phyloP scores from a whole-genome alignment of 2,797 vertebrate species.

The Threskiornis aethiopicus region DNA sequence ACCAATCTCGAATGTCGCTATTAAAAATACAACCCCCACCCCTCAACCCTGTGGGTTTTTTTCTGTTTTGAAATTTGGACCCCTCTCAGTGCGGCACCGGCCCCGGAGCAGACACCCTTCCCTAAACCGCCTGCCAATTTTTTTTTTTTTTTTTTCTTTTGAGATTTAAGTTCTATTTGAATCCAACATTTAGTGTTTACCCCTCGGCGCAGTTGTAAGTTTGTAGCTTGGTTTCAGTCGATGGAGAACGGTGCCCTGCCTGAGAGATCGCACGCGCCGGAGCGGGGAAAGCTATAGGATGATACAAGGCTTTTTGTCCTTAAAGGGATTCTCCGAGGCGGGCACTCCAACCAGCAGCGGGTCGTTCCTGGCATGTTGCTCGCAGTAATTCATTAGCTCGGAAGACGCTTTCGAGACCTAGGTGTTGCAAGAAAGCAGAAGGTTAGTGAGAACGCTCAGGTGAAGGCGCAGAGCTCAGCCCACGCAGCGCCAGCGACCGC shows the following conservation, averaged over 20 bases:
- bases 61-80: neutral
- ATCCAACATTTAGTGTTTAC: neutral
- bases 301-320: conserved; percentile 97
- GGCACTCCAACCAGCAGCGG: conserved; percentile 94
- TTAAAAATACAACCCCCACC: neutral
- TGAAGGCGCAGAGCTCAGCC: neutral
- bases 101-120: neutral
- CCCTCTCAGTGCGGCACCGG: neutral
- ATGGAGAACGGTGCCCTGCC: neutral
- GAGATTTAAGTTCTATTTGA: neutral
- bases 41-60: neutral
- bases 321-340: conserved; percentile 96
- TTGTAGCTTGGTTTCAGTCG: neutral
- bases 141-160: neutral
- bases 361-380: conserved; percentile 91
- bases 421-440: neutral
- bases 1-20: neutral
- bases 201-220: neutral
- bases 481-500: neutral
- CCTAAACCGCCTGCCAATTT: neutral
- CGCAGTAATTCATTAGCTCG: conserved; percentile 96
- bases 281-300: conserved; percentile 85
- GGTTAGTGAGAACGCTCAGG: fast-evolving
- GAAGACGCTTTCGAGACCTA: conserved; percentile 95
- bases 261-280: fast-evolving